phyloP scores from a whole-genome alignment of 2,113 vertebrate species.

The Dipodomys merriami region DNA sequence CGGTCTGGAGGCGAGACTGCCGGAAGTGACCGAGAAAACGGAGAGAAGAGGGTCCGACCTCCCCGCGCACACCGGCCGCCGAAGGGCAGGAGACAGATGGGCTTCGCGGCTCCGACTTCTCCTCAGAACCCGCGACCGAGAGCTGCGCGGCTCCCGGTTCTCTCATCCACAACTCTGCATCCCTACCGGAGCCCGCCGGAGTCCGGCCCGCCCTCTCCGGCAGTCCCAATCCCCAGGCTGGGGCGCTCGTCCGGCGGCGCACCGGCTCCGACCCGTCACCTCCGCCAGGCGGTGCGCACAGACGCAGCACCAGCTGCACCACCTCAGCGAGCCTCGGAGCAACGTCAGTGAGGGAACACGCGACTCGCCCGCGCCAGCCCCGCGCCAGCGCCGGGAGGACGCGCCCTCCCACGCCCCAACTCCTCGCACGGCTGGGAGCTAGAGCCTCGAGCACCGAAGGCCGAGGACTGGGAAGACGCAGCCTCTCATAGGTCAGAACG shows the following conservation, averaged over 20 bases:
- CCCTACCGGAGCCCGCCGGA: not conserved
- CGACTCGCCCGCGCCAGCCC: not conserved
- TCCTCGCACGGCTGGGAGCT: rapidly evolving
- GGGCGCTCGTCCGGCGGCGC: not conserved
- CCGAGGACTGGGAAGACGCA: not conserved
- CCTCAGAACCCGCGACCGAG: not conserved
- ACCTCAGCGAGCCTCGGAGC: not conserved
- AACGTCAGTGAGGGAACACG: not conserved
- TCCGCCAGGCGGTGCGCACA: not conserved
- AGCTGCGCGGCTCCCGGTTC: not conserved
- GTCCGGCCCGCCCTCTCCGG: too few species aligned
- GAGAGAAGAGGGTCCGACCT: not conserved
- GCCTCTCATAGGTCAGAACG: slow-evolving; percentile 33
- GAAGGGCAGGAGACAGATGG: too few species aligned
- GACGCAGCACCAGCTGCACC: not conserved
- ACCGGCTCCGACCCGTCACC: not conserved
- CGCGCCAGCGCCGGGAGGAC: rapidly evolving
- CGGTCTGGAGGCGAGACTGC: not conserved
- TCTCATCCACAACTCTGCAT: not conserved
- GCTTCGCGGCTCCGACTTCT: not conserved
- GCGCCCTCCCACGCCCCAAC: not conserved
- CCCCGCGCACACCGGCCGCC: too few species aligned
- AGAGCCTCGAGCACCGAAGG: rapidly evolving
- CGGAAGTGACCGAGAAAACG: not conserved
- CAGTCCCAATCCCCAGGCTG: not conserved